phyloP scores from a whole-genome alignment of 2,888 invertebrate species.

The Neoitamus cyanurus region DNA sequence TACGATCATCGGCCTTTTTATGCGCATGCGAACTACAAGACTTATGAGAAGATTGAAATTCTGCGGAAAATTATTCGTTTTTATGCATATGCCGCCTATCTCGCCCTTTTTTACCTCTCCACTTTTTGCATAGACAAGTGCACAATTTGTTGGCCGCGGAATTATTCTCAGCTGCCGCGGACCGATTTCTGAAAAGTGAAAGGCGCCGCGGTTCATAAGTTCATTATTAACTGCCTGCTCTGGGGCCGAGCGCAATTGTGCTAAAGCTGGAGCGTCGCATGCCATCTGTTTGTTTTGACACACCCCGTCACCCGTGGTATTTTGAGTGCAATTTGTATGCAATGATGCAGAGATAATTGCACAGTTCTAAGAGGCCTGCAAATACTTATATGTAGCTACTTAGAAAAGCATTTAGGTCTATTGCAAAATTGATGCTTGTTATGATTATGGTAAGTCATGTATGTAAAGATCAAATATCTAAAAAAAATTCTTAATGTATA shows the following conservation, averaged over 20 bases:
- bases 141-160: neutral
- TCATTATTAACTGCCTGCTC: neutral
- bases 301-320: neutral
- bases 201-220: neutral
- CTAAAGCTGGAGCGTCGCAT: neutral
- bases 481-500: too few relatives aligned
- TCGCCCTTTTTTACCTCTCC: neutral
- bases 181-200: neutral
- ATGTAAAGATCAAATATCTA: too few relatives aligned
- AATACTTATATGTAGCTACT: too few relatives aligned
- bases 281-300: neutral
- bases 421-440: neutral
- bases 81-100: slow-evolving; percentile 8
- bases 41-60: slow-evolving; percentile 31
- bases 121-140: neutral
- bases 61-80: slow-evolving; percentile 19
- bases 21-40: slow-evolving; percentile 6
- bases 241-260: neutral
- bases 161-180: neutral
- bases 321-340: neutral
- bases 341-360: neutral
- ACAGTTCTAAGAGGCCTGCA: neutral
- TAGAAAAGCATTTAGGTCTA: neutral
- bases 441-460: too few relatives aligned
- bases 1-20: slow-evolving; percentile 39